Evolutionary conservation across 1,140 invertebrate species (phyloP), one percentile per base, ranked within the genome.

Genomic region (Semibalanus balanoides): DNA sequence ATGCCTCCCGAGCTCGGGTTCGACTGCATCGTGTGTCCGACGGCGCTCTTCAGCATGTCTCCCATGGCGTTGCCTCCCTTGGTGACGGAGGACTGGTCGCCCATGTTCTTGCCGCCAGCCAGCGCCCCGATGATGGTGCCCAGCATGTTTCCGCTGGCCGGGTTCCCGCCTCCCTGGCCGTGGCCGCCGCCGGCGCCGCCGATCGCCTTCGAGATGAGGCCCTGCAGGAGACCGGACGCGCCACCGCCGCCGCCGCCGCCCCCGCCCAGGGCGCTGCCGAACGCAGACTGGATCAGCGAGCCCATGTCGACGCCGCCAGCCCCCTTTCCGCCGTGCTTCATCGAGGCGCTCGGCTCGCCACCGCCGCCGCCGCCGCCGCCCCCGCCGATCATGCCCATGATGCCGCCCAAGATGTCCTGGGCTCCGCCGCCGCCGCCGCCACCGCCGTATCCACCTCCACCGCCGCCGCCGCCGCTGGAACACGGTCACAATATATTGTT

Each of bases 301-400:
- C 70, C 29, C 28, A 72, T 28, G 29, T 72, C n/a, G 29, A 72
- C 70, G 5, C 70, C 70, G 70, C 3, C 70, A 1, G n/a, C 70
- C 5, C 70, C 70, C 29, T 72, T 72, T 17, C 70, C 70, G 70
- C 70, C 70, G 70, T 72, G 70, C 29, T 72, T 72, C 70, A 72
- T 28, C 7, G 51, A 64, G 51, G 51, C 51, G 11, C 1, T 7
- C 9, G 51, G 14, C 11, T 7, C 51, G 51, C 51, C 51, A 25
- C 51, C 51, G 51, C 51, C 51, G 11, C 51, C 51, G 11, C 51
- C 51, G 51, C 51, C 51, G 51, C 51, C 51, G 51, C 51, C 51
- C 5, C 35, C 35, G 9, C 51, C 51, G 51, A 64, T 64, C 51
- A 64, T 64, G 11, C 51, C 51, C 51, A 64, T 64, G 51, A 64